Percentiles rank a stretch among this genome's conserved stretches.
Evolutionary conservation across 2,797 vertebrate species (phyloP).

Genomic region (Phrynocephalus forsythii): DNA sequence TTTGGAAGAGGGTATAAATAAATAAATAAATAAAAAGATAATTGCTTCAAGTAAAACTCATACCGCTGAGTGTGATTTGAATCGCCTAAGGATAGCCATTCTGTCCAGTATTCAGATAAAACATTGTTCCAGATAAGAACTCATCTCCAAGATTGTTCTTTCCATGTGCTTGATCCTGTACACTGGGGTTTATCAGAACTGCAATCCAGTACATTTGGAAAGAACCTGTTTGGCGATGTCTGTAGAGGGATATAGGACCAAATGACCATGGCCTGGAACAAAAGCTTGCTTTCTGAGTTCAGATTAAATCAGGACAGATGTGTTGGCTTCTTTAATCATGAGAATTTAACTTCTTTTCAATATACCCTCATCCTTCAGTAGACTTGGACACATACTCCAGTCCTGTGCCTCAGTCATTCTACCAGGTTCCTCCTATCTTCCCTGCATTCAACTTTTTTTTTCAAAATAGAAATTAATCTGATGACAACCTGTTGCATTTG

Average conservation of each 20-base stretch:
- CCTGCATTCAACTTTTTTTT: not conserved
- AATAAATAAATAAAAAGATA: not conserved
- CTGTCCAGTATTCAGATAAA: not conserved
- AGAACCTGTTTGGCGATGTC: not conserved
- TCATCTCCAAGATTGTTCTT: not conserved
- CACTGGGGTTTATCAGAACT: not conserved
- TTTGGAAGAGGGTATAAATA: not conserved
- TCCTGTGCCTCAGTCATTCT: not conserved
- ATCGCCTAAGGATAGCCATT: not conserved
- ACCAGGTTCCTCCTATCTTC: not conserved
- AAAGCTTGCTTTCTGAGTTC: not conserved
- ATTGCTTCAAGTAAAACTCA: constrained; percentile 1
- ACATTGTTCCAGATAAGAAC: not conserved
- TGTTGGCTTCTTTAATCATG: not conserved
- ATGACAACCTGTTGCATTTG: not conserved
- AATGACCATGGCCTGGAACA: not conserved
- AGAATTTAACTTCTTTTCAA: not conserved
- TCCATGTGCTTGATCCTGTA: not conserved
- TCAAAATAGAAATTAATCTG: not conserved
- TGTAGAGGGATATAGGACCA: not conserved
- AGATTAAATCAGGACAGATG: not conserved
- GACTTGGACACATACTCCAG: not conserved
- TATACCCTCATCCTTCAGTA: not conserved
- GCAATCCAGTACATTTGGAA: not conserved
- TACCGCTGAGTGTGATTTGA: not conserved